These are phyloP conservation scores for Ectemnius continuus DNA, from an alignment of 2,888 invertebrate species.

Conservation along the genomic window DNA sequence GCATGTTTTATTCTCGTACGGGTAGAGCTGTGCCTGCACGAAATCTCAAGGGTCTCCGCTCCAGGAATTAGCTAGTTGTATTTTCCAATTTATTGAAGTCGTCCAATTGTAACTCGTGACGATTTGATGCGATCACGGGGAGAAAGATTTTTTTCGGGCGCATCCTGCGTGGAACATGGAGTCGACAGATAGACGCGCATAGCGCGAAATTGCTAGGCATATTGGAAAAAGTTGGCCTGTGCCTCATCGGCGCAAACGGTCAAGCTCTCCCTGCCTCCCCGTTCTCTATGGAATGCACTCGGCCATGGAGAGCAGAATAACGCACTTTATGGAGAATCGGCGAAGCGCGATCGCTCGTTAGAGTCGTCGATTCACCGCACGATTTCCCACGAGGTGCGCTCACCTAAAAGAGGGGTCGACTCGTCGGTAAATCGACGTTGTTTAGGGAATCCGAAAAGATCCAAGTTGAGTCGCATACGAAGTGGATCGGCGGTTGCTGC, in stretches of 20 bases:
- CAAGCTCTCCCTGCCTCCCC: not conserved
- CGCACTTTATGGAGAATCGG: slow-evolving; percentile 46
- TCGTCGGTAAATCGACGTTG: too few relatives aligned
- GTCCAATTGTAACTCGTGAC: not conserved
- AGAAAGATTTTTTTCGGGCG: not conserved
- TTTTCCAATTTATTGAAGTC: not conserved
- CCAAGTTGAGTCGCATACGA: too few relatives aligned
- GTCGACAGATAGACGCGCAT: not conserved
- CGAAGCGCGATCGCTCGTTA: slow-evolving; percentile 40
- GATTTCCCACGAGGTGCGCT: slow-evolving; percentile 58
- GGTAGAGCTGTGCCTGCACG: not conserved
- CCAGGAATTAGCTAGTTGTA: not conserved
- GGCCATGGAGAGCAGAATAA: slow-evolving; percentile 34
- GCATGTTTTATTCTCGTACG: not conserved
- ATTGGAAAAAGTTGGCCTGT: slow-evolving; percentile 4
- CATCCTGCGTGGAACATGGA: not conserved
- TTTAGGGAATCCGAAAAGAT: too few relatives aligned
- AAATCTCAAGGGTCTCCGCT: not conserved
- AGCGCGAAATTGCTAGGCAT: slow-evolving; percentile 2
- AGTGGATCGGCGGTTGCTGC: too few relatives aligned
- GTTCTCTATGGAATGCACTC: slow-evolving; percentile 16
- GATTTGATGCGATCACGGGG: not conserved
- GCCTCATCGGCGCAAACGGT: not conserved
- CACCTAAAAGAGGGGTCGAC: too few relatives aligned
- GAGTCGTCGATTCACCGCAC: slow-evolving; percentile 54